These are phyloP conservation scores for Balearica regulorum DNA, from an alignment of 2,797 vertebrate genomes.

Conservation along the genomic window DNA sequence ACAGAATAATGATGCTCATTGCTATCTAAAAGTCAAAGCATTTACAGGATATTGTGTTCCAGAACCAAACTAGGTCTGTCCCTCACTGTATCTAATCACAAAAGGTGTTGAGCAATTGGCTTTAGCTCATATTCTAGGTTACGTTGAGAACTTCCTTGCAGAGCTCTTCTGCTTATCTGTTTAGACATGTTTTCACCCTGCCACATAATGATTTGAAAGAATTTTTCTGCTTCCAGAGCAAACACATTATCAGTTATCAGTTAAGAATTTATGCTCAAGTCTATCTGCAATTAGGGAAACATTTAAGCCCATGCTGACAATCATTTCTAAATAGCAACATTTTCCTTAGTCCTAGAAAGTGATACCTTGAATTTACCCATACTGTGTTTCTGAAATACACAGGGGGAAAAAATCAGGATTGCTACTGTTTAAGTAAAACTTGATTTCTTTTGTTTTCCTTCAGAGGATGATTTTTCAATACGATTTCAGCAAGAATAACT, in stretches of 20 bases:
- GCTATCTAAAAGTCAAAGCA: neutral
- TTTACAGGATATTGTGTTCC: constrained; percentile 3
- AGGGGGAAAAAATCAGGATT: neutral
- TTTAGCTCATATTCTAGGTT: neutral
- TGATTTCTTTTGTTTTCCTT: neutral
- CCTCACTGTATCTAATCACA: neutral
- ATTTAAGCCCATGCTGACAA: neutral
- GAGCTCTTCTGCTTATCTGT: neutral
- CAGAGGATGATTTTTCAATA: neutral
- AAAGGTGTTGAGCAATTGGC: neutral
- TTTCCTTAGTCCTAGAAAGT: neutral
- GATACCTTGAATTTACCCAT: neutral
- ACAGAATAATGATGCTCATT: constrained; percentile 26
- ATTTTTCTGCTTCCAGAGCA: neutral
- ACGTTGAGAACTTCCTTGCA: neutral
- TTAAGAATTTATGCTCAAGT: neutral
- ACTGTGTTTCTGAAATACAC: neutral
- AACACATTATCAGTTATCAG: neutral
- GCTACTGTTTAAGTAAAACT: neutral
- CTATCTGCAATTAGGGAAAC: neutral
- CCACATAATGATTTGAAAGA: neutral
- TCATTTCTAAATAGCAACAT: neutral
- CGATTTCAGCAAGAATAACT: neutral
- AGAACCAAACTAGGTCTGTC: neutral
- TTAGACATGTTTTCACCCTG: neutral